phyloP scores from a whole-genome alignment of 2,113 vertebrate species.

The Barnardius zonarius region DNA sequence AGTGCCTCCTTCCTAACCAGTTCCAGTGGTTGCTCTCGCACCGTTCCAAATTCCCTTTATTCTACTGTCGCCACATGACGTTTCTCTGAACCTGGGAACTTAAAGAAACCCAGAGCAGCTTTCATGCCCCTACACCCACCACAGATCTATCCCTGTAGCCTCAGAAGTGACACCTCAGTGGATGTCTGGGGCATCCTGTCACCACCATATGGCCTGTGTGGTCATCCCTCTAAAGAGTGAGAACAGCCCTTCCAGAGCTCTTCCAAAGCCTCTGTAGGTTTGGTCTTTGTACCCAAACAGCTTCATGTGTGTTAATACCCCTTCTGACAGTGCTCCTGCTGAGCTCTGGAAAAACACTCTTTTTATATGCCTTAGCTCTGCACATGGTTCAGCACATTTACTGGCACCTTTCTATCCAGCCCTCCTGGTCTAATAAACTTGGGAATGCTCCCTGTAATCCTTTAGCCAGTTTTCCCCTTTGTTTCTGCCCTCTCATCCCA shows the following conservation, averaged over 20 bases:
- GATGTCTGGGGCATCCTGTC: background rate
- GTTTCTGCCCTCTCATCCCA: background rate
- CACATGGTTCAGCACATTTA: background rate
- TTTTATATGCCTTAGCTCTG: background rate
- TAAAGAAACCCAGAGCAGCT: background rate
- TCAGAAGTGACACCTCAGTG: background rate
- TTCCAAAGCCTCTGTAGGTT: background rate
- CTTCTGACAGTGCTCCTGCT: background rate
- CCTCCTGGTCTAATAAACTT: background rate
- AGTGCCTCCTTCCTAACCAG: background rate
- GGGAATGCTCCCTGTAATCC: background rate
- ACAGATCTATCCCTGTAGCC: background rate
- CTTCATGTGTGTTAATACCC: background rate
- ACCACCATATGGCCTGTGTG: background rate
- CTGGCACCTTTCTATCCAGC: background rate
- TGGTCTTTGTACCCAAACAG: background rate
- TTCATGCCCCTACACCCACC: background rate
- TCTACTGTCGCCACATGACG: background rate
- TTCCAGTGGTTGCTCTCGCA: background rate
- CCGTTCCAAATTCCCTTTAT: background rate
- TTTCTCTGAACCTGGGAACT: background rate
- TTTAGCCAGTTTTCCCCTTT: background rate
- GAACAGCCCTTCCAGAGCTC: background rate
- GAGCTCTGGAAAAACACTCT: background rate
- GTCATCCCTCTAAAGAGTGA: background rate